phyloP scores from a whole-genome alignment of 2,113 vertebrate genomes.

The Morone saxatilis region DNA sequence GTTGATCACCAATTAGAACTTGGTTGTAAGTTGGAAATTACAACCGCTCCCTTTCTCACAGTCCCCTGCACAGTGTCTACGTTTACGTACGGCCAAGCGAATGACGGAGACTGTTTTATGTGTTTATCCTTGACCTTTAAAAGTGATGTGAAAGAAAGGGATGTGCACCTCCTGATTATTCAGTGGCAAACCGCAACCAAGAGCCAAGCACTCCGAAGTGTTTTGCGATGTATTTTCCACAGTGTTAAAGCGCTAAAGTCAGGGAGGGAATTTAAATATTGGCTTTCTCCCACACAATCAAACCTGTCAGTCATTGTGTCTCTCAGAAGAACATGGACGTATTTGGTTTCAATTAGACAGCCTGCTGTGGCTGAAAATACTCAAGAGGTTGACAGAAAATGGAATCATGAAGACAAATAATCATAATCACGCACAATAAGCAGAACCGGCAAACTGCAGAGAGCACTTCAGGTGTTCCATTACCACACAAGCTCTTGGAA shows the following conservation, averaged over 20 bases:
- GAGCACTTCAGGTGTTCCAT: conserved; percentile 14
- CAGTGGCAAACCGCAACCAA: not conserved
- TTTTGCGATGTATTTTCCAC: not conserved
- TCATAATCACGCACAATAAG: not conserved
- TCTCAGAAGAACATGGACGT: not conserved
- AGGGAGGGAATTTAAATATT: not conserved
- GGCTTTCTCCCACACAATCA: conserved; percentile 5
- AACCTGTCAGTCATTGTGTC: not conserved
- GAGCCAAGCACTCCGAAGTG: not conserved
- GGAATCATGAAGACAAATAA: conserved; percentile 35
- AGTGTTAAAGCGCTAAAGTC: not conserved
- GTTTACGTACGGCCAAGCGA: no score
- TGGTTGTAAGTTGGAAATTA: no score
- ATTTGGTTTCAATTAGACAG: not conserved
- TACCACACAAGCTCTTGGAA: not conserved
- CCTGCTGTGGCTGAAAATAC: not conserved
- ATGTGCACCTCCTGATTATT: not conserved
- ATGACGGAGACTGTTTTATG: not conserved
- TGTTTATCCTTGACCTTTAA: not conserved
- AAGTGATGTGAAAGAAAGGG: not conserved
- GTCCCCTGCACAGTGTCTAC: not conserved
- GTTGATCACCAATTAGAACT: no score
- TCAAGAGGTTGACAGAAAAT: not conserved
- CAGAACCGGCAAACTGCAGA: not conserved
- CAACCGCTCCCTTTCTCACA: not conserved